Evolutionary conservation across 2,797 vertebrate genomes (phyloP), one percentile per base, ranked within the genome.

Genomic region (Eupleurogrammus muticus): DNA sequence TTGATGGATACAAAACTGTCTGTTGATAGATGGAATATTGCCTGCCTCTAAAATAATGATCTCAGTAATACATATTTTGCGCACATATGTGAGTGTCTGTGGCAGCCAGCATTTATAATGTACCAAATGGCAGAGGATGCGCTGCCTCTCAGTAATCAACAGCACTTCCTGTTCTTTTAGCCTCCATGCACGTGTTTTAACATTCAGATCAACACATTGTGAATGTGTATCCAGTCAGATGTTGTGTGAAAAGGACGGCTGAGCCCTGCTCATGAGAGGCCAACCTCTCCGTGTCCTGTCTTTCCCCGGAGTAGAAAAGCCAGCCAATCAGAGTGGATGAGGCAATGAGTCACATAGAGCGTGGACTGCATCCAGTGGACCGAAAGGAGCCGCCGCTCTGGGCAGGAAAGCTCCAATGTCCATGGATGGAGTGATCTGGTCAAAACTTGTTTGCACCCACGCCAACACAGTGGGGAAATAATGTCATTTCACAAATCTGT

Each of bases 271-370:
- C 80, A 79, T 17, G 66, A 77, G 83, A 87, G 67, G 79, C 83
- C 70, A 35, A 72, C 70, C 87, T 64, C 78, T 74, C 64, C 67
- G 63, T 54, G 62, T 75, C 77, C 85, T 46, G 64, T 77, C 81
- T 66, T 70, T 72, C 82, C 70, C 74, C 17, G 76, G 87, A 87
- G 89, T 81, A 59, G 54, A 73, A 79, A 77, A 83, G 74, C 61
- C 60, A 20, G 80, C 90, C 93, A 93, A 92, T 93, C 86, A 83
- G 66, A 81, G 80, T 10, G 34, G 34, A 58, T 1, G 66, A 82
- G 60, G 58, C 65, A 73, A 28, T 90, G 90, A 91, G 84, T 92
- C 90, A 93, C 21, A 0, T 73, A 71, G 76, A 42, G 73, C 77
- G 83, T 28, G 57, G 66, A 56, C 79, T n/a, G 80, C 66, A 56